A percentile compares a stretch with the other conserved stretches of the same genome.
These are phyloP conservation scores for Oryctolagus cuniculus DNA, from an alignment of 2,113 vertebrate species.

Conservation along the genomic window DNA sequence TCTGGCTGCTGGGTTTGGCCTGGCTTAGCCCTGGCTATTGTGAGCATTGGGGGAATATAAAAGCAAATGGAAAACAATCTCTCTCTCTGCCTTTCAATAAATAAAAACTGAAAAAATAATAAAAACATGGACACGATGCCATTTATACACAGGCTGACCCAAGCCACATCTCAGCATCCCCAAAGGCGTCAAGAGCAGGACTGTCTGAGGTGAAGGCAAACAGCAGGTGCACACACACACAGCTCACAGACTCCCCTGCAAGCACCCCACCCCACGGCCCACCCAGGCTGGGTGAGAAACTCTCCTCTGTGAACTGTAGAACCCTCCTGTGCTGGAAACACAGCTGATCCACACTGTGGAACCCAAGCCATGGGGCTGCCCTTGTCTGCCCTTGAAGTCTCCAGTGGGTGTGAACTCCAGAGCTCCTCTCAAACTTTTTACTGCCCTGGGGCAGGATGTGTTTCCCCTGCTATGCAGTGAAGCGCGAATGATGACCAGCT, in stretches of 20 bases:
- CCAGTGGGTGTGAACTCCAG: neutral
- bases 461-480: neutral
- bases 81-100: too few relatives aligned
- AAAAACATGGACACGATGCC: neutral
- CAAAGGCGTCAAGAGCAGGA: rapidly evolving
- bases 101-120: too few relatives aligned
- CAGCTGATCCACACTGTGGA: rapidly evolving
- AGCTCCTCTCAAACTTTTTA: rapidly evolving
- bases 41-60: too few relatives aligned
- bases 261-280: rapidly evolving
- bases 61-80: too few relatives aligned
- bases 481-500: neutral
- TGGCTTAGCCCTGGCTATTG: too few relatives aligned
- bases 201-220: too few relatives aligned
- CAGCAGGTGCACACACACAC: rapidly evolving
- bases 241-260: rapidly evolving
- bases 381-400: neutral
- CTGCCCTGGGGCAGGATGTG: neutral
- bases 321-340: too few relatives aligned
- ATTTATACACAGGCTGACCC: neutral
- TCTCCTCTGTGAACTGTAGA: neutral
- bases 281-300: rapidly evolving
- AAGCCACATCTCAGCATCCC: neutral
- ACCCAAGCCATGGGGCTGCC: rapidly evolving
- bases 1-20: too few relatives aligned